These are phyloP conservation scores for Talpa occidentalis DNA, from an alignment of 2,113 vertebrate genomes.

Conservation along the genomic window DNA sequence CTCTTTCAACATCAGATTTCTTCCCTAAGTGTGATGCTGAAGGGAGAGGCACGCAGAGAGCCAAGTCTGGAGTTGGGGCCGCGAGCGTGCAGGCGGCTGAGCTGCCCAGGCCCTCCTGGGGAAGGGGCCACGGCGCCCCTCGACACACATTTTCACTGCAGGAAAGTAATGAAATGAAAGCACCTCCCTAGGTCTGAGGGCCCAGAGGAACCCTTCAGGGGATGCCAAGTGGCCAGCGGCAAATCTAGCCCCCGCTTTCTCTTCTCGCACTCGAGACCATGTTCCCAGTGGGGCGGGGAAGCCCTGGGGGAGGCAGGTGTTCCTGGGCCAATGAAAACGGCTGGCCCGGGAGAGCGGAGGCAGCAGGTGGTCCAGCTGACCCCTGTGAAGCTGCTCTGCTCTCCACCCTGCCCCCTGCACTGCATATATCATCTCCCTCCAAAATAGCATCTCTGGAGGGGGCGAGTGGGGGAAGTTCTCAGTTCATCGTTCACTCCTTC, in stretches of 20 bases:
- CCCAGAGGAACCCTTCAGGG: neutral
- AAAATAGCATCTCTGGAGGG: conserved; percentile 75
- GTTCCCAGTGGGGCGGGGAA: neutral
- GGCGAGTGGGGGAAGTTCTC: conserved; percentile 63
- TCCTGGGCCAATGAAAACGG: neutral
- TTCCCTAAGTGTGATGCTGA: neutral
- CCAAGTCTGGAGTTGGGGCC: neutral
- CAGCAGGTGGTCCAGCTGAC: neutral
- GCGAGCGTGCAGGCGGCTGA: neutral
- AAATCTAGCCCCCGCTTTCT: neutral
- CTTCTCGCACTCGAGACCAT: neutral
- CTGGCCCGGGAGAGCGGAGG: neutral
- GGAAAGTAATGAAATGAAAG: neutral
- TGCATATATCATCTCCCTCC: conserved; percentile 78
- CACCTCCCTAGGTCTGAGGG: neutral
- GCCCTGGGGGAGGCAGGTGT: too few species aligned
- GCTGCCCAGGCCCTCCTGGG: neutral
- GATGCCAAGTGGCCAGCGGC: neutral
- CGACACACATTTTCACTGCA: neutral
- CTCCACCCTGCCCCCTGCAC: conserved; percentile 38
- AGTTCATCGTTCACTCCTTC: conserved; percentile 63
- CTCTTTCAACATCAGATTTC: neutral
- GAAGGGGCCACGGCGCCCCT: too few species aligned
- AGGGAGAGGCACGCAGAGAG: neutral
- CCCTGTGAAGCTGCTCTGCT: neutral